Evolutionary conservation across 2,888 invertebrate species (phyloP).

Genomic region (Trissolcus japonicus): DNA sequence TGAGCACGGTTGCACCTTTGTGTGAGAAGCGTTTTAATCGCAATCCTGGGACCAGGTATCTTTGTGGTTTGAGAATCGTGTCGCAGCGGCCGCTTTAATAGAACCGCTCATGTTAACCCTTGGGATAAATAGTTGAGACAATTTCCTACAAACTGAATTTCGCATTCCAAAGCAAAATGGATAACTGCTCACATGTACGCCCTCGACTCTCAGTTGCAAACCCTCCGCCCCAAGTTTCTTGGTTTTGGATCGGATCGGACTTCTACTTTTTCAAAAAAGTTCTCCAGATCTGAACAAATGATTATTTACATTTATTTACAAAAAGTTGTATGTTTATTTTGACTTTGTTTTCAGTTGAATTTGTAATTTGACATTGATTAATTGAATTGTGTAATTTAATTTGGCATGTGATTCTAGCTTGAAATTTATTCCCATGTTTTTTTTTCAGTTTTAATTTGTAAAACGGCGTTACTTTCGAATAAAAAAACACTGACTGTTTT

Average conservation of each 20-base stretch:
- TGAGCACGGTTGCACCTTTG: conserved; percentile 29
- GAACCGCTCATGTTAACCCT: conserved; percentile 57
- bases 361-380: too few relatives aligned
- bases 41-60: conserved; percentile 56
- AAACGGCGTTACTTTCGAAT: too few relatives aligned
- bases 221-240: background rate
- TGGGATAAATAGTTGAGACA: conserved; percentile 56
- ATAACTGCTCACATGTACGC: conserved; percentile 18
- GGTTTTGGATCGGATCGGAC: too few relatives aligned
- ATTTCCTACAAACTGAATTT: conserved; percentile 54
- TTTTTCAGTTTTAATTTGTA: too few relatives aligned
- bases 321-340: background rate
- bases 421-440: too few relatives aligned
- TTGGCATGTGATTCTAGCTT: too few relatives aligned
- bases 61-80: conserved; percentile 53
- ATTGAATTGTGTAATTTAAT: too few relatives aligned
- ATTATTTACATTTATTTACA: background rate
- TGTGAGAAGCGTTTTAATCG: conserved; percentile 52
- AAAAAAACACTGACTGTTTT: background rate
- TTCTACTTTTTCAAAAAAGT: too few relatives aligned
- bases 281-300: background rate
- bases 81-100: conserved; percentile 54
- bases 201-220: conserved; percentile 24
- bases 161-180: conserved; percentile 43
- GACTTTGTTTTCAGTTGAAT: background rate